These are phyloP conservation scores for Allacma fusca DNA, from an alignment of 2,888 invertebrate species.

Conservation along the genomic window DNA sequence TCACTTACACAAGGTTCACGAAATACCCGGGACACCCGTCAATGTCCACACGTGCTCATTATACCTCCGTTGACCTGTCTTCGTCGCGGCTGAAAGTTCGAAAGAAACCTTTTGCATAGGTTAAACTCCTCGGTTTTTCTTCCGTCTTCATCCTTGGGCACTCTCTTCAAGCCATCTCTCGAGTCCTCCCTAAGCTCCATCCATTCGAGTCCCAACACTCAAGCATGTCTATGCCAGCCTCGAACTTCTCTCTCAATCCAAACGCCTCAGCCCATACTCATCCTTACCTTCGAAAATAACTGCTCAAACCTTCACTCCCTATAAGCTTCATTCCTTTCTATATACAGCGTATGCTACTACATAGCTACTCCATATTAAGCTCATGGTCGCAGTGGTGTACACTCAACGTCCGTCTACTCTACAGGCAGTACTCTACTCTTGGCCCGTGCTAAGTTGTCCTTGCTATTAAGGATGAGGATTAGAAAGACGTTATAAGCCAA, in stretches of 20 bases:
- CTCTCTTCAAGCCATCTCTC: not conserved
- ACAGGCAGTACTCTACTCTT: too few species aligned
- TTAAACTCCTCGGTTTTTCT: conserved; percentile 28
- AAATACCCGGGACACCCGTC: conserved; percentile 35
- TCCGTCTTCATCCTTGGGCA: conserved; percentile 14
- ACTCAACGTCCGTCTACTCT: too few species aligned
- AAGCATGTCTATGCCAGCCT: not conserved
- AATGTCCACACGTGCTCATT: conserved; percentile 36
- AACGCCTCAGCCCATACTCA: too few species aligned
- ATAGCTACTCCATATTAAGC: too few species aligned
- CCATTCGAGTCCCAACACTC: conserved; percentile 2
- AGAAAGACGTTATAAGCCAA: too few species aligned
- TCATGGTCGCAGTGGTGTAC: too few species aligned
- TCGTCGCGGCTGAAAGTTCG: conserved; percentile 32
- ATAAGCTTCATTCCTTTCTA: too few species aligned
- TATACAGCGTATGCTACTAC: too few species aligned
- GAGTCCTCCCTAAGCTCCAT: not conserved
- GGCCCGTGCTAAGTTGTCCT: too few species aligned
- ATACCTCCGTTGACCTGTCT: conserved; percentile 33
- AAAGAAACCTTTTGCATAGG: conserved; percentile 30
- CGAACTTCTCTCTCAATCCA: too few species aligned
- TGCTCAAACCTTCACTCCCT: not conserved
- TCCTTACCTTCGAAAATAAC: too few species aligned
- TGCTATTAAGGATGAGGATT: too few species aligned
- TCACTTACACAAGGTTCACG: conserved; percentile 25